Percentiles rank a stretch among this genome's conserved stretches.
Conservation (phyloP, 2,797 vertebrate genomes). For the Ateles fusciceps region DNA sequence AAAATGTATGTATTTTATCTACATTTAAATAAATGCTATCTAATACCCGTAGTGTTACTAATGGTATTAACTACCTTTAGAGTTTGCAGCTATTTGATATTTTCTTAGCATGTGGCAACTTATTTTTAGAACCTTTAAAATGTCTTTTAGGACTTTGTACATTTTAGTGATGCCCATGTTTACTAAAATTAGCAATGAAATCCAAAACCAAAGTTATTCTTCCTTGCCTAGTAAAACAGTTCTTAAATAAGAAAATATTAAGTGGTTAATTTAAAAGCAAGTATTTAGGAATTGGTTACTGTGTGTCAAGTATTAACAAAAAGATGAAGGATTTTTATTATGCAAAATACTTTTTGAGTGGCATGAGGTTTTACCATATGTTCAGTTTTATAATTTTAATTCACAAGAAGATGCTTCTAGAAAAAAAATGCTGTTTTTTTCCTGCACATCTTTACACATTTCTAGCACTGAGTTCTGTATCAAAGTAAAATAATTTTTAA, state of each 20-base stretch:
- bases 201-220: conserved; percentile 44
- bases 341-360: conserved; percentile 71
- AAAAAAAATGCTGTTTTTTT: conserved; percentile 60
- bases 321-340: conserved; percentile 70
- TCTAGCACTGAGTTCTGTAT: conserved; percentile 62
- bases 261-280: conserved; percentile 51
- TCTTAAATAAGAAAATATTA: conserved; percentile 52
- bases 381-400: conserved; percentile 76
- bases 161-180: conserved; percentile 41
- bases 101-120: conserved; percentile 34
- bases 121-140: conserved; percentile 58
- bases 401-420: conserved; percentile 73
- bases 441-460: conserved; percentile 64
- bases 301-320: conserved; percentile 58
- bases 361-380: conserved; percentile 75
- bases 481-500: conserved; percentile 47
- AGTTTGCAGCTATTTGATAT: conserved; percentile 36
- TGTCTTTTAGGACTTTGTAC: neutral
- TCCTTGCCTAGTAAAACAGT: conserved; percentile 44
- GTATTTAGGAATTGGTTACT: conserved; percentile 54
- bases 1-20: conserved; percentile 40
- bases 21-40: conserved; percentile 26
- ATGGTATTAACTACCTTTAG: conserved; percentile 33
- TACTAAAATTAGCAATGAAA: conserved; percentile 58
- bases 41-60: conserved; percentile 18